phyloP scores from a whole-genome alignment of 2,888 invertebrate genomes.

The Tipula helvola region DNA sequence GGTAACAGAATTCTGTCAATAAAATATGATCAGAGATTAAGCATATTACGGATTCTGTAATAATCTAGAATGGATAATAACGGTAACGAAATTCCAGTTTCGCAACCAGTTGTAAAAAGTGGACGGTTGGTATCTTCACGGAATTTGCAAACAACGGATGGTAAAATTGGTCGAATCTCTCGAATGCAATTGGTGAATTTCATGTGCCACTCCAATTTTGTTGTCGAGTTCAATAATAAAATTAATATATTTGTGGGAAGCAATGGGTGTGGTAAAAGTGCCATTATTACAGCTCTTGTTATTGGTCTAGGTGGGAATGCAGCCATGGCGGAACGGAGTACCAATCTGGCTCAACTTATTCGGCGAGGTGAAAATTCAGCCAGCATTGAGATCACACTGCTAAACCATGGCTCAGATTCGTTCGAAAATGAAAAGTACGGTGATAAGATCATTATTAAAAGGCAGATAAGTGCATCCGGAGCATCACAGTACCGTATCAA shows the following conservation, averaged over 20 bases:
- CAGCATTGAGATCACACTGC: constrained; percentile 57
- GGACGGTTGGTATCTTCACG: neutral
- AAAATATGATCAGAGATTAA: too few species aligned
- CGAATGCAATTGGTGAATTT: constrained; percentile 64
- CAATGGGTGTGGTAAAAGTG: constrained; percentile 93
- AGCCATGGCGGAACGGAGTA: constrained; percentile 60
- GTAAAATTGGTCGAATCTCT: constrained; percentile 27
- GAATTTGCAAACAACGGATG: neutral
- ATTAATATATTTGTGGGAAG: constrained; percentile 76
- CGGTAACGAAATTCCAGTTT: neutral
- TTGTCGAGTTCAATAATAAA: constrained; percentile 58
- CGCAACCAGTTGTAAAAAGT: neutral
- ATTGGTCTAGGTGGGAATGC: constrained; percentile 80
- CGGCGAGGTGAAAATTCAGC: constrained; percentile 63
- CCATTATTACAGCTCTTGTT: constrained; percentile 75
- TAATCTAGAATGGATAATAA: neutral
- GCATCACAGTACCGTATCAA: constrained; percentile 57
- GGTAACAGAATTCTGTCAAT: too few species aligned
- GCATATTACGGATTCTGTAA: too few species aligned
- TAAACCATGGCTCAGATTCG: constrained; percentile 57
- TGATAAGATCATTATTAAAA: constrained; percentile 46
- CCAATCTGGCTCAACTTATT: constrained; percentile 56
- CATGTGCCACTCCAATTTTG: constrained; percentile 79
- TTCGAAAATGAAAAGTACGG: constrained; percentile 49
- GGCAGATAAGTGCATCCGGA: constrained; percentile 45